A percentile compares a stretch with the other conserved stretches of the same genome.
Conservation (phyloP, 1,140 invertebrate species). For the Ceratitis capitata region DNA sequence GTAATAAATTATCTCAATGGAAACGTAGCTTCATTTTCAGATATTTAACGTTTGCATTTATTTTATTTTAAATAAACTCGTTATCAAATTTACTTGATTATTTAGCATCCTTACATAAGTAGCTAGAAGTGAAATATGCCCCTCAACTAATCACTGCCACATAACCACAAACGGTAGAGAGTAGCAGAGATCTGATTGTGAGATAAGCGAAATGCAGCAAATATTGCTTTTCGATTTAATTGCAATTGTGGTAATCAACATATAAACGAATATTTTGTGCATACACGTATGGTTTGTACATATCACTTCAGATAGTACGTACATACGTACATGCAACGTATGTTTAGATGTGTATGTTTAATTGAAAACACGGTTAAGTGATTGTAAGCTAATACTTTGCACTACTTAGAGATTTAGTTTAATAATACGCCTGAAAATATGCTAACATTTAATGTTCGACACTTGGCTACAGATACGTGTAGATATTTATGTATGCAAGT, state of each 20-base stretch:
- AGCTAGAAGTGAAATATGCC: not conserved
- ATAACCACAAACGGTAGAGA: not conserved
- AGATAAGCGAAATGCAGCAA: not conserved
- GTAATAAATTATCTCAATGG: too few relatives aligned
- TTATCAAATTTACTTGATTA: not conserved
- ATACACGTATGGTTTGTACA: not conserved
- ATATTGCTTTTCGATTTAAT: slow-evolving; percentile 31
- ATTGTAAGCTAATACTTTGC: not conserved
- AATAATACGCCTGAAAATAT: not conserved
- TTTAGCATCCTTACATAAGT: not conserved
- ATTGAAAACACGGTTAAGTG: not conserved
- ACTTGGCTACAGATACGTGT: too few relatives aligned
- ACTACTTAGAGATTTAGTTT: not conserved
- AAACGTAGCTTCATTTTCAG: too few relatives aligned
- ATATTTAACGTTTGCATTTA: too few relatives aligned
- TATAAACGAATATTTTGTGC: not conserved
- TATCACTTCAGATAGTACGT: not conserved
- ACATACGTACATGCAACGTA: not conserved
- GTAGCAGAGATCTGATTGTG: not conserved
- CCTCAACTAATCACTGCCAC: not conserved
- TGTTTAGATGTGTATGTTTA: not conserved
- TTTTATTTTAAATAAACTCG: too few relatives aligned
- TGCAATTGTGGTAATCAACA: slow-evolving; percentile 14
- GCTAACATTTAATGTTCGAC: not conserved
- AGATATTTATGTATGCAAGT: not conserved